A percentile compares a stretch with the other conserved stretches of the same genome.
These are phyloP conservation scores for Contarinia nasturtii DNA, from an alignment of 1,140 invertebrate genomes.

Conservation along the genomic window DNA sequence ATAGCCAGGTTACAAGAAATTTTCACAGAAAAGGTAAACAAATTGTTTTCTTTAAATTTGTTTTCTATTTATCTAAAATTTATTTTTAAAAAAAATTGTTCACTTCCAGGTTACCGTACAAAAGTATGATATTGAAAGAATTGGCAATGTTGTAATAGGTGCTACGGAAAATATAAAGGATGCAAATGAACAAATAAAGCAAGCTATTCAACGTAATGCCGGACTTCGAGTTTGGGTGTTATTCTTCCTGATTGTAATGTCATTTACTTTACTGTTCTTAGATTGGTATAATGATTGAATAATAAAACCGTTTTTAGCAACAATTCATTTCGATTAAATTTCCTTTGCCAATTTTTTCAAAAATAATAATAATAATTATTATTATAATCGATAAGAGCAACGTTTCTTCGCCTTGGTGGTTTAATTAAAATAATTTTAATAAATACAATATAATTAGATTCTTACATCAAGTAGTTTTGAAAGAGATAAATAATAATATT, in stretches of 20 bases:
- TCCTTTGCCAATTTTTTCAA: too few species aligned
- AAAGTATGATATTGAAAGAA: slow-evolving; percentile 79
- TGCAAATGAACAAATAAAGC: slow-evolving; percentile 90
- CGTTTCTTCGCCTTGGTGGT: too few species aligned
- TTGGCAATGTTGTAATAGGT: slow-evolving; percentile 69
- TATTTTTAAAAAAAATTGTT: neutral
- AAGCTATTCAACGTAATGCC: slow-evolving; percentile 92
- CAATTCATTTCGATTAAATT: too few species aligned
- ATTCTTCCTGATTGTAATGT: slow-evolving; percentile 90
- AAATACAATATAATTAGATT: too few species aligned
- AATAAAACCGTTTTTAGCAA: too few species aligned
- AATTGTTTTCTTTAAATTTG: neutral
- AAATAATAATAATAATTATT: too few species aligned
- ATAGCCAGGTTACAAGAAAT: slow-evolving; percentile 92
- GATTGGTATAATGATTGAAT: slow-evolving; percentile 95
- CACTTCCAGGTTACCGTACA: slow-evolving; percentile 51
- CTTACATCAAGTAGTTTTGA: too few species aligned
- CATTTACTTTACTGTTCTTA: slow-evolving; percentile 85
- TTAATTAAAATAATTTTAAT: too few species aligned
- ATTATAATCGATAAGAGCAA: too few species aligned
- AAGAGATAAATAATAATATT: too few species aligned
- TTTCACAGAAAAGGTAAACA: slow-evolving; percentile 81
- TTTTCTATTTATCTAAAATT: neutral
- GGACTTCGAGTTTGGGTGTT: slow-evolving; percentile 83
- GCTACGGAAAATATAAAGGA: slow-evolving; percentile 89